Base-by-base conservation (phyloP, 2,113 vertebrate species). In the Ptilorrhoa leucosticta region DNA sequence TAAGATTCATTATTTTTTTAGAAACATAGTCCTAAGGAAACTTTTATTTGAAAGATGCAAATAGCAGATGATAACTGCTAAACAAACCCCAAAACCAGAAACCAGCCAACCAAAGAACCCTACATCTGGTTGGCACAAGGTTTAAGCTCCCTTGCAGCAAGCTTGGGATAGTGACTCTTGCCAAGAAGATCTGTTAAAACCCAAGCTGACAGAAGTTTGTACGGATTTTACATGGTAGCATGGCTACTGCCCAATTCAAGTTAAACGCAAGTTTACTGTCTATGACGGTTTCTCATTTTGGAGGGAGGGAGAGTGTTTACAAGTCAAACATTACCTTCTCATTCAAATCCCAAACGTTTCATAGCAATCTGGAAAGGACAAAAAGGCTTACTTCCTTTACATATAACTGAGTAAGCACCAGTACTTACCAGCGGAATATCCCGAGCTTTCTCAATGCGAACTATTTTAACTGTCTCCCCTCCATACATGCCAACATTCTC, bases 391-490 rank as follows among this genome's bases (percentile, higher is more conserved):
- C 22, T 11, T 77, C 45, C 45, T 48, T 77, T 11, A 39, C 22
- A 11, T 6, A 1, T 7, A 91, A 28, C 28, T 14, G 51, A 73
- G 42, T 4, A 26, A 75, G 18, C 15, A 69, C 7, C n/a, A 87
- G 44, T 48, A 98, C 98, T 98, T 95, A 99, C 99, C 99, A 99
- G 91, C 0, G 99, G 99, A 60, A 99, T 98, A 98, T 99, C 99
- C 57, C 98, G 98, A 87, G 98, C 97, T 92, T 99, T 99, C 93
- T 99, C 98, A 95, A 99, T 98, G 35, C 98, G 98, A 94, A 99
- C 99, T 97, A 99, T 98, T 98, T 99, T 99, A 79, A 99, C 99
- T 0, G 98, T 99, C 97, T 99, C 99, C 71, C 98, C 99, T 53
- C 98, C 98, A 37, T 99, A 99, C 35, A 99, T 96, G 15, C 98